Evolutionary conservation across 2,888 invertebrate species (phyloP).

Genomic region (Idaea straminata): DNA sequence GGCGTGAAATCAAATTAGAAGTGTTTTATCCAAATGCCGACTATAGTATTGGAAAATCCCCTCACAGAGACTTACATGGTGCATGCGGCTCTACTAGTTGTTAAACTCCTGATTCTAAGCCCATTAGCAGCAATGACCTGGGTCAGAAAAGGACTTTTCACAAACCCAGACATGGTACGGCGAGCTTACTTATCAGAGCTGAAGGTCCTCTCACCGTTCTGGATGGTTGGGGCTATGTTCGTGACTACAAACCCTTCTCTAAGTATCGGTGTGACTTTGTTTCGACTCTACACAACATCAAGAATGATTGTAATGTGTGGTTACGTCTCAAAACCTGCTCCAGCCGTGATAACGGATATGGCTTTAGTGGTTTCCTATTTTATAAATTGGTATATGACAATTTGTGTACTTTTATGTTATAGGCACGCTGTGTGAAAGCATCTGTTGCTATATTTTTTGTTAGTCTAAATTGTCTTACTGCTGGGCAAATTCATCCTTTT

Average conservation of each 20-base stretch:
- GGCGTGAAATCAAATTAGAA: too few species aligned
- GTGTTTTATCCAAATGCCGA: conserved; percentile 26
- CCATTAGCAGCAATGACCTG: conserved; percentile 52
- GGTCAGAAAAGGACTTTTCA: conserved; percentile 47
- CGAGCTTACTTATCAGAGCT: conserved; percentile 55
- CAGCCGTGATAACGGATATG: conserved; percentile 43
- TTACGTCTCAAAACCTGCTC: conserved; percentile 41
- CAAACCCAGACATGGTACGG: conserved; percentile 40
- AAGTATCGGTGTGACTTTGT: conserved; percentile 37
- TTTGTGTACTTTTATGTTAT: conserved; percentile 44
- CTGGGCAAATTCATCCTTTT: too few species aligned
- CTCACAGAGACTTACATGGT: conserved; percentile 50
- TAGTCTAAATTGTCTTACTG: too few species aligned
- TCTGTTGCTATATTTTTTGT: background rate
- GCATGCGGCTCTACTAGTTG: conserved; percentile 49
- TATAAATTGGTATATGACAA: conserved; percentile 54
- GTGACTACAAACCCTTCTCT: conserved; percentile 41
- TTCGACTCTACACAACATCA: conserved; percentile 41
- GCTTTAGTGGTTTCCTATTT: conserved; percentile 46
- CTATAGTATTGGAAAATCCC: conserved; percentile 42
- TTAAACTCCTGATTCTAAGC: conserved; percentile 48
- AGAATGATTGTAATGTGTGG: conserved; percentile 44
- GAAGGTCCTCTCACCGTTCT: conserved; percentile 55
- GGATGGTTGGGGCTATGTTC: conserved; percentile 53
- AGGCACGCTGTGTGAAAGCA: conserved; percentile 30